Evolutionary conservation across 1,140 invertebrate genomes (phyloP), one percentile per base, ranked within the genome.

Genomic region (Drosophila tristis): DNA sequence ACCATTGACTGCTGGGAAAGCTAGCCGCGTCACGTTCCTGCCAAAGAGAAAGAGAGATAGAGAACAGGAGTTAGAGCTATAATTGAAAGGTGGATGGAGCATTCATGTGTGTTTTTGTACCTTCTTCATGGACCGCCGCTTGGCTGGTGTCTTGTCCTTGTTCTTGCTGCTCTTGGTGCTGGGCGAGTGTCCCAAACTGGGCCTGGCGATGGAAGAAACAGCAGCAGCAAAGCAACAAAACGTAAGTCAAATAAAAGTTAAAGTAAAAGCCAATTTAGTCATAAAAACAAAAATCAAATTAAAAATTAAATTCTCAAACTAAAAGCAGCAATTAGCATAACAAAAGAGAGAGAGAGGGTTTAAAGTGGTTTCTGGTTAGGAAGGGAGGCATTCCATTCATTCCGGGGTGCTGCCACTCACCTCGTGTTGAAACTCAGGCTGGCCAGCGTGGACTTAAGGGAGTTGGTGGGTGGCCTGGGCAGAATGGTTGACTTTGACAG

Each of bases 391-490:
- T 57, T 74, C 13, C 13, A 16, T 16, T 43, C 9, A 2, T 31
- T 16, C 9, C 2, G 42, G 8, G 35, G 5, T 53, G 4, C 25
- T 20, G 8, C n/a, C 25, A 35, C 68, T 79, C 43, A 89, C 90
- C 85, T 92, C 20, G 87, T 60, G 63, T 90, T 92, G 47, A 91
- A 92, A 55, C 90, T 90, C 9, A 92, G 82, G 45, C 82, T 90
- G 15, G 90, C 91, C 48, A 92, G 63, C 8, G 91, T 92, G 20
- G 91, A 92, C 68, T 92, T 92, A 13, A 92, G 91, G 29, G 91
- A 92, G 53, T 53, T 92, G 35, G 90, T 92, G 57, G 86, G 91
- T 9, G 85, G 90, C 5, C 91, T 67, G 11, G 78, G 79, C 54
- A 89, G 43, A 39, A 86, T 80, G 5, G 91, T 92, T 39, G 91